Percentiles rank a stretch among this genome's conserved stretches.
phyloP scores from a whole-genome alignment of 2,797 vertebrate species.

The Buceros bicornis region DNA sequence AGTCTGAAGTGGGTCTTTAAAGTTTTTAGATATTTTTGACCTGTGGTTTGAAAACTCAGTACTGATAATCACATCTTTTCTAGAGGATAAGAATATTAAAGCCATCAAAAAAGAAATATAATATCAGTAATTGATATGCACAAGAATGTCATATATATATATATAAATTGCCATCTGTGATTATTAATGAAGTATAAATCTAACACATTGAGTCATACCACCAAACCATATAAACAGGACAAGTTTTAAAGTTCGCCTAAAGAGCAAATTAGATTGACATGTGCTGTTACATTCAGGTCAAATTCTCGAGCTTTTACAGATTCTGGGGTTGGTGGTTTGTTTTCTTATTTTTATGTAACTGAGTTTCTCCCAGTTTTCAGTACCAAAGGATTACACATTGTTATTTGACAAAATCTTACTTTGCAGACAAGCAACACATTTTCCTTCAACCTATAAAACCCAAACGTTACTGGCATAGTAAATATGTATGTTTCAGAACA shows the following conservation, averaged over 20 bases:
- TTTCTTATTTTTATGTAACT: conserved; percentile 13
- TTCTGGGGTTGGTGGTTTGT: not conserved
- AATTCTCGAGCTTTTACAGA: not conserved
- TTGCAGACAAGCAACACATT: conserved; percentile 8
- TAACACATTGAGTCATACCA: not conserved
- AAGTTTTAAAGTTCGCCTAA: conserved; percentile 34
- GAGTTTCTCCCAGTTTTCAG: not conserved
- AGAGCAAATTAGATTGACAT: not conserved
- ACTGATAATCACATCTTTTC: not conserved
- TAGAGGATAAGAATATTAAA: not conserved
- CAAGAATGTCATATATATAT: conserved; percentile 66
- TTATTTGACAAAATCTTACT: conserved; percentile 57
- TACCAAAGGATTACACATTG: not conserved
- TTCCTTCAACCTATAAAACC: conserved; percentile 31
- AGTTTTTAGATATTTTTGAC: not conserved
- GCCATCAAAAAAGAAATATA: not conserved
- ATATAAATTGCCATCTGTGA: conserved; percentile 77
- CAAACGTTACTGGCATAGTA: conserved; percentile 28
- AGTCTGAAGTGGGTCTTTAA: not conserved
- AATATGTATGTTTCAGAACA: conserved; percentile 58
- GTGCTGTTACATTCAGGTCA: not conserved
- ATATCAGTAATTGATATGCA: conserved; percentile 54
- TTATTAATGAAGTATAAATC: conserved; percentile 75
- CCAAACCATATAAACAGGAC: not conserved
- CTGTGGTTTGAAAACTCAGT: not conserved